Evolutionary conservation across 2,888 invertebrate species (phyloP), one percentile per base, ranked within the genome.

Genomic region (Apotomis turbidana): DNA sequence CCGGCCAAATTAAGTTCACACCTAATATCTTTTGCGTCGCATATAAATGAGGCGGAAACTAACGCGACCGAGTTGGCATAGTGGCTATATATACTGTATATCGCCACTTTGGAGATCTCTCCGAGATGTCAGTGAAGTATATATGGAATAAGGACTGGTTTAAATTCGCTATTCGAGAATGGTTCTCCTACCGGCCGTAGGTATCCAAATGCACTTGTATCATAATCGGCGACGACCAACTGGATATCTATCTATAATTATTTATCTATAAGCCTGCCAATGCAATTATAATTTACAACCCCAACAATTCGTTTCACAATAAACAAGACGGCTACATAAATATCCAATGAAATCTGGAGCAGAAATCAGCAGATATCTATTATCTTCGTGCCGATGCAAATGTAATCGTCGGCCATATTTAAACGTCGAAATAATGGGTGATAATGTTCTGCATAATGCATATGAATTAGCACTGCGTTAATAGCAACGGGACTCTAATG

Each of bases 281-380:
- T 9, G 44, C 41, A 49, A 64, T 64, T 60, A 52, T 52, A 68
- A 52, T 52, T 60, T 60, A 52, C 58, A 68, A 60, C n/a, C 63
- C 5, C 15, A 15, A 60, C 52, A 68, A 27, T 66, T 13, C 36
- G 57, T 59, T 59, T 67, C 67, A 38, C 51, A 67, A 67, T 57
- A 51, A 59, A 57, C 41, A 49, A n/a, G 59, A 41, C 41, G 59
- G 38, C 57, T 51, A 27, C 52, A 52, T 60, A 68, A 63, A 63
- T 41, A 41, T 38, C 41, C 46, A 55, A 60, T 38, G 41, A 60
- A 60, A 68, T 68, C 68, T 60, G 27, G 59, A 58, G 12, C 68
- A 68, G 67, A 60, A 52, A 59, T 59, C 59, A 59, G 58, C 5
- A 51, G 66, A 59, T 44, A 68, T 57, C 57, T 66, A 62, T 61